These are phyloP conservation scores for Antheraea yamamai DNA, from an alignment of 2,888 invertebrate genomes.

Conservation along the genomic window DNA sequence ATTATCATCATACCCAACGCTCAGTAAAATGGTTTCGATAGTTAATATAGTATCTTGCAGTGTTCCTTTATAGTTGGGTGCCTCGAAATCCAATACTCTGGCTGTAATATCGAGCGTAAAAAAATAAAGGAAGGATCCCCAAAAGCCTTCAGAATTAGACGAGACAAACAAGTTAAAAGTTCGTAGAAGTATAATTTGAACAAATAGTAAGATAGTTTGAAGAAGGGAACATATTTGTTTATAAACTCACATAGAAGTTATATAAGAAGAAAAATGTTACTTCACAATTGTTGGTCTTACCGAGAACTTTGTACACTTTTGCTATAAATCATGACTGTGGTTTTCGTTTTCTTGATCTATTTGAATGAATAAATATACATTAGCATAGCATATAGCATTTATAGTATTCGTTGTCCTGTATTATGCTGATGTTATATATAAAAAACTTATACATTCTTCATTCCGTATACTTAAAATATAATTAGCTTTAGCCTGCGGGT, in stretches of 20 bases:
- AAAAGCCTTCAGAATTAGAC: slow-evolving; percentile 13
- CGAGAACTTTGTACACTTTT: not conserved
- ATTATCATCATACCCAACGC: slow-evolving; percentile 47
- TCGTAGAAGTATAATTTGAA: not conserved
- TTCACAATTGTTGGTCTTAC: slow-evolving; percentile 15
- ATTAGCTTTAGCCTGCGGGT: too few relatives aligned
- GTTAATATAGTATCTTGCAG: slow-evolving; percentile 45
- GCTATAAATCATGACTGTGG: slow-evolving; percentile 26
- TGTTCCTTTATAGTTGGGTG: slow-evolving; percentile 51
- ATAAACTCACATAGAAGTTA: slow-evolving; percentile 11
- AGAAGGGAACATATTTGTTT: slow-evolving; percentile 18
- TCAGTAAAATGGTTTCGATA: slow-evolving; percentile 47
- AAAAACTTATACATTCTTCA: not conserved
- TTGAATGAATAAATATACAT: not conserved
- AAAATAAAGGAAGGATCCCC: slow-evolving; percentile 29
- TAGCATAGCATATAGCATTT: not conserved
- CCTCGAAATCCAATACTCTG: slow-evolving; percentile 56
- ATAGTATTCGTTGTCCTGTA: not conserved
- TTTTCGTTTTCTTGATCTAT: slow-evolving; percentile 27
- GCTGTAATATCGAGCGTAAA: slow-evolving; percentile 47
- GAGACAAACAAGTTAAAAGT: not conserved
- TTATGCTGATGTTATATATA: not conserved
- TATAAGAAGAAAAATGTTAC: not conserved
- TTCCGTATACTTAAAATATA: not conserved
- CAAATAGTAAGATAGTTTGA: slow-evolving; percentile 15